Percentiles rank a stretch among this genome's conserved stretches.
phyloP scores from a whole-genome alignment of 2,797 vertebrate genomes.

The Cheirogaleus major region DNA sequence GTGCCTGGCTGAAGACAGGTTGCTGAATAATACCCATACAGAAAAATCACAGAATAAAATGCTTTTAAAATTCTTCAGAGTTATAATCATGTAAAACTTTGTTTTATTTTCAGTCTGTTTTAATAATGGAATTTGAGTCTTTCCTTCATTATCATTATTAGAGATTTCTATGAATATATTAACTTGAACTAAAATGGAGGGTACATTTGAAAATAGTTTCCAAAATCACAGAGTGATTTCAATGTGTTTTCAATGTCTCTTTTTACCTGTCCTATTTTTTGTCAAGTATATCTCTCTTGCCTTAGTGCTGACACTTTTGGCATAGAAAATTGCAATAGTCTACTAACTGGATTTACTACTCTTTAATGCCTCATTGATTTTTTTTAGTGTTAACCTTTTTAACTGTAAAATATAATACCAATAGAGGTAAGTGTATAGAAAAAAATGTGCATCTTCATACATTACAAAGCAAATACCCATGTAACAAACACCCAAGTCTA shows the following conservation, averaged over 20 bases:
- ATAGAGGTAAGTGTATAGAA: neutral
- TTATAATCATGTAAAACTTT: neutral
- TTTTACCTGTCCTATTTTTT: neutral
- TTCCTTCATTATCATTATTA: neutral
- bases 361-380: neutral
- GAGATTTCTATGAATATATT: neutral
- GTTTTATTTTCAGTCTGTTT: neutral
- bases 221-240: neutral
- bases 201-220: neutral
- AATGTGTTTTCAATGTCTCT: neutral
- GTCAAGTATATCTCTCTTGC: neutral
- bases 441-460: neutral
- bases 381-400: neutral
- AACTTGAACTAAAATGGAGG: neutral
- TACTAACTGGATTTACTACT: neutral
- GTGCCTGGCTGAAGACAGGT: neutral
- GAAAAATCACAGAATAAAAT: neutral
- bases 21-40: neutral
- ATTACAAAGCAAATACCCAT: too few species aligned
- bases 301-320: neutral
- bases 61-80: neutral
- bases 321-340: neutral
- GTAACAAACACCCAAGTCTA: too few species aligned
- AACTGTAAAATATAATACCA: neutral
- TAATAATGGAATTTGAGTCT: neutral